Evolutionary conservation across 2,888 invertebrate genomes (phyloP), one percentile per base, ranked within the genome.

Genomic region (Xestia xanthographa): DNA sequence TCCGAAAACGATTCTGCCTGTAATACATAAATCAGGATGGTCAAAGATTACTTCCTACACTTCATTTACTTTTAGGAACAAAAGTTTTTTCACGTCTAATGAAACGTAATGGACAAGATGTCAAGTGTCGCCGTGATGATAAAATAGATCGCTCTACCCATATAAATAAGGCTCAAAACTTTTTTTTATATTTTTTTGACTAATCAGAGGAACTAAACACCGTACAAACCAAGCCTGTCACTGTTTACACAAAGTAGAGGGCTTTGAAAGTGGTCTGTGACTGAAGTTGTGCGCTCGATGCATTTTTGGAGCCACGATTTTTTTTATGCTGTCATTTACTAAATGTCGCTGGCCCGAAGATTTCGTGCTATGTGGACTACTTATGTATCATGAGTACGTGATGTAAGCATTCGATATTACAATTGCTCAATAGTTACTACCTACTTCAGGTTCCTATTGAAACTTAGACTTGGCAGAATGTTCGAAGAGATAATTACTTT

Each of bases 401-500:
- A 48, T 20, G 20, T 48, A 8, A 22, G 17, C 45, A 17, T 48
- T 48, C 3, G 48, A 48, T 48, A 9, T 48, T 22, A 62, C 29
- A 14, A 62, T n/a, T 67, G n/a, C 26, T 67, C 66, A 63, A 71
- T 38, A 50, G 45, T 45, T 38, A 22, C 53, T 56, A 56, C 6
- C 34, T 71, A 71, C 62, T 45, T 74, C 45, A 5, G 58, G 34
- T 29, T n/a, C 22, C 26, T 12, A 56, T 58, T 56, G 38, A 68
- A 79, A 81, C 53, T 79, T 45, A 50, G 65, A 43, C 34, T 34
- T 29, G 41, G 22, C 38, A 43, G 43, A 45, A 53, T 53, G 17
- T 60, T 70, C 22, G 26, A 5, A 22, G 56, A 58, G 20, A 75
- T 77, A 75, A 75, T 66, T 67, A 70, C 26, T 66, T 69, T 69